Base-by-base conservation (phyloP, 2,113 vertebrate species). In the Garra rufa region DNA sequence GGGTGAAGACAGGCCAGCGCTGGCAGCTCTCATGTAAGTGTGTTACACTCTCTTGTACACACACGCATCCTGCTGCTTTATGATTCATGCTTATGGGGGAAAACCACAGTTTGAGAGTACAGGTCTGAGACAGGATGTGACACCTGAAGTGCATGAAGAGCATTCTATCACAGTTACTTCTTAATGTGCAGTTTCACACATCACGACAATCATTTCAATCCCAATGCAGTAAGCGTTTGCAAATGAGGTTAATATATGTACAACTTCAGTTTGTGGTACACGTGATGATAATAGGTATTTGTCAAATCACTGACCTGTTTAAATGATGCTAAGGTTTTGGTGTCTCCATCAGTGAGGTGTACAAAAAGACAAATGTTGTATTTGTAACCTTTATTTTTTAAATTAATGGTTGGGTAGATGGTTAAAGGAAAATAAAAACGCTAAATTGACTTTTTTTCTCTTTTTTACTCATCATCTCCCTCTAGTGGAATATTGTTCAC, bases 61-160 rank as follows among this genome's bases (percentile, higher is more conserved):
- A 85, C 85, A 83, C 84, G 88, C 84, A 90, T 90, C 87, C 88
- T 90, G 88, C 86, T 74, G 48, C 78, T 46, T 63, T 79, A 52
- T 84, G 84, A 88, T 84, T 84, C 79, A 88, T 83, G 86, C 85
- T 83, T 73, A 87, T 76, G 65, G 74, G 86, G 59, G 81, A 70
- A 89, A 85, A 86, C 88, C 85, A 83, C 86, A 87, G 59, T 34
- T 52, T 65, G 79, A 65, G 67, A 69, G 71, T 80, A 80, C 48
- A 76, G 73, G 28, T 86, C 83, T 83, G 69, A 83, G 61, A 88
- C 88, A 87, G 89, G 88, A 89, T 85, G 80, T 87, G 85, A 85
- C 76, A 82, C 76, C 85, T 84, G 69, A 50, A 46, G 63, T 34
- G 48, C 44, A 48, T 50, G 44, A 61, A 59, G 65, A 28, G 34